Base-by-base conservation (phyloP, 2,888 invertebrate species). In the Cetonia aurata region DNA sequence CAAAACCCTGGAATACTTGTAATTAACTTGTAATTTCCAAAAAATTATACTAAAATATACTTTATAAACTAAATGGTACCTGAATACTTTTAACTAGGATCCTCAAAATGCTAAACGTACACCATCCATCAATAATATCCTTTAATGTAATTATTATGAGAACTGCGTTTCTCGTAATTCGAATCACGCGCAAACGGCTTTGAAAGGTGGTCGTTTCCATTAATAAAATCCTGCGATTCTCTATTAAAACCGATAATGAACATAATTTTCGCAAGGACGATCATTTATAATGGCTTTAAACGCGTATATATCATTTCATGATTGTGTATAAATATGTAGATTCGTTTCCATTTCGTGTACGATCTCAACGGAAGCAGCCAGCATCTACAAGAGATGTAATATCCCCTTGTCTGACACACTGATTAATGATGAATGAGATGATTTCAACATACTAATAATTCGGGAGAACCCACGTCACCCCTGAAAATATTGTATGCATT, bases 371-470 rank as follows among this genome's bases (percentile, higher is more conserved):
- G 82, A 81, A 81, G 81, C 77, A 77, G 78, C 76, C 79, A 77
- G 79, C 82, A 80, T 82, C 82, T 82, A 79, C 81, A 80, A 81
- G 82, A 82, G 82, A 81, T 80, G 82, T 80, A 83, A 83, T 83
- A 83, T 83, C 83, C 83, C 83, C 81, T 81, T 82, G 83, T 83
- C 82, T 82, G 80, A 76, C 78, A 67, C 72, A 74, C 81, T 82
- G 82, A 83, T 83, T 83, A 83, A 83, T 82, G 83, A 83, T 82
- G 80, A 77, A 81, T 78, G 76, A 78, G 79, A 71, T 71, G 73
- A 75, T 76, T 69, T 50, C 52, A 57, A 71, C 71, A 69, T 69
- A 69, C 68, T 65, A 69, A 71, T 62, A 62, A 71, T 68, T 69
- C 52, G 50, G 42, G 37, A 33, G 42, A 44, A 56, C 56, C 42